Percentiles rank a stretch among this genome's conserved stretches.
phyloP scores from a whole-genome alignment of 92 coral and sea anemone species.

The Epizoanthus rinbou region DNA sequence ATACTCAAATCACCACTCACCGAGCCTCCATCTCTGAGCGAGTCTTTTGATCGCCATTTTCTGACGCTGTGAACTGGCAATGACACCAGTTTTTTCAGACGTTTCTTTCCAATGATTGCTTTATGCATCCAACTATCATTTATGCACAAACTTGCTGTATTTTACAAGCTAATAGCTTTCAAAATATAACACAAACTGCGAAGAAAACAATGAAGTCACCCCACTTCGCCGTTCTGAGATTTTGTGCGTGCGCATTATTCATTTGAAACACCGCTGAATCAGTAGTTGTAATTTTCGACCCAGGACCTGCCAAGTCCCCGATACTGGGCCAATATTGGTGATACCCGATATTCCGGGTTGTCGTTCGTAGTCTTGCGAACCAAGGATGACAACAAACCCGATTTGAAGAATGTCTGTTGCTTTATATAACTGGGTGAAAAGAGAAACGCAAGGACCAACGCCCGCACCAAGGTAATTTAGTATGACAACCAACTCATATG shows the following conservation, averaged over 20 bases:
- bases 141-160: slow-evolving; percentile 5
- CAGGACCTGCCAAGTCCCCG: background rate
- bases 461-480: slow-evolving; percentile 80
- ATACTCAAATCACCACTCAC: slow-evolving; percentile 54
- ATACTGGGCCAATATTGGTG: background rate
- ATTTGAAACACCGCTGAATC: slow-evolving; percentile 15
- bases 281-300: background rate
- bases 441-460: slow-evolving; percentile 68
- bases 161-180: background rate
- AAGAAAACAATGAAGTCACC: slow-evolving; percentile 29
- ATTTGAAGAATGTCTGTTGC: slow-evolving; percentile 33
- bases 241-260: slow-evolving; percentile 27
- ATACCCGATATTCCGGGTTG: background rate
- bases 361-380: slow-evolving; percentile 21
- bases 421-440: slow-evolving; percentile 62
- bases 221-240: background rate
- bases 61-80: slow-evolving; percentile 87
- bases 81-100: slow-evolving; percentile 86
- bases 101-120: slow-evolving; percentile 96
- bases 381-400: slow-evolving; percentile 11
- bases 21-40: slow-evolving; percentile 66
- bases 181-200: background rate
- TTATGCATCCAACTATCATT: slow-evolving; percentile 75
- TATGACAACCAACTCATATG: background rate
- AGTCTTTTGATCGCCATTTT: slow-evolving; percentile 90